These are phyloP conservation scores for Salarias fasciatus DNA, from an alignment of 2,797 vertebrate species.

Conservation along the genomic window DNA sequence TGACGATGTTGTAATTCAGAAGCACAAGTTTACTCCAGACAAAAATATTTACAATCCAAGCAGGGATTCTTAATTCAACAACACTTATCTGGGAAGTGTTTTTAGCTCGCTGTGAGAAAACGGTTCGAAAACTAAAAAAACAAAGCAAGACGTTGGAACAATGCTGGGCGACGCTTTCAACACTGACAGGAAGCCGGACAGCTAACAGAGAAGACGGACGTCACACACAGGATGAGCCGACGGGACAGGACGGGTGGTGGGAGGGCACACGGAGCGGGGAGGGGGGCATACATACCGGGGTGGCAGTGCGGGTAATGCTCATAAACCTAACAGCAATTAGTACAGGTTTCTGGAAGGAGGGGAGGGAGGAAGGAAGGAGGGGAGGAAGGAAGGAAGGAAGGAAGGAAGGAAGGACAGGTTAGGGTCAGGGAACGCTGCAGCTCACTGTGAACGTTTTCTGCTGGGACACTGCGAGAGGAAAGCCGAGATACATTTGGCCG, in stretches of 20 bases:
- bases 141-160: too few species aligned
- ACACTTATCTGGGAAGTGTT: too few species aligned
- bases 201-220: constrained; percentile 10
- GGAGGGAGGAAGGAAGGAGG: constrained; percentile 42
- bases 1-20: too few species aligned
- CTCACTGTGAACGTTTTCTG: constrained; percentile 7
- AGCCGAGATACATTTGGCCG: constrained; percentile 1
- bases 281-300: constrained; percentile 93
- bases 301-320: constrained; percentile 95
- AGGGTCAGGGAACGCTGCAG: constrained; percentile 73
- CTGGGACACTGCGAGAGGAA: too few species aligned
- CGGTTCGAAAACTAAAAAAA: too few species aligned
- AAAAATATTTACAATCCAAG: too few species aligned
- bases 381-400: too few species aligned
- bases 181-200: constrained; percentile 1
- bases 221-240: constrained; percentile 42
- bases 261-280: constrained; percentile 45
- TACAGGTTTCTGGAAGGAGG: constrained; percentile 95
- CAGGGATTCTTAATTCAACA: too few species aligned
- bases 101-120: too few species aligned
- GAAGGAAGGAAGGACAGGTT: constrained; percentile 76
- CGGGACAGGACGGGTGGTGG: constrained; percentile 43
- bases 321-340: constrained; percentile 99
- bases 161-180: too few species aligned
- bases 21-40: too few species aligned